Evolutionary conservation across 2,888 invertebrate genomes (phyloP).

Genomic region (Malthinus seriepunctatus): DNA sequence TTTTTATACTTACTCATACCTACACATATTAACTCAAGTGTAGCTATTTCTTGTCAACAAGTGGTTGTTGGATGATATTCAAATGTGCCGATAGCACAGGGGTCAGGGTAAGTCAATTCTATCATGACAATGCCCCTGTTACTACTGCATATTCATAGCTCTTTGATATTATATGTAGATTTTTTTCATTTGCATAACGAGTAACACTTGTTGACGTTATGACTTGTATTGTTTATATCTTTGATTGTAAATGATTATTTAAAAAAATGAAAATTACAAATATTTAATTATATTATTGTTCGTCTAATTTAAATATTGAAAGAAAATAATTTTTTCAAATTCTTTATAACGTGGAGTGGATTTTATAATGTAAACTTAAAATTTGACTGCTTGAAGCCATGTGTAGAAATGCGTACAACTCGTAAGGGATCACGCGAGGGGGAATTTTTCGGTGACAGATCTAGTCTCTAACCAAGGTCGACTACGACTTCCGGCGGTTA

Average conservation of each 20-base stretch:
- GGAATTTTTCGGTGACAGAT: conserved; percentile 32
- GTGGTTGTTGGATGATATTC: conserved; percentile 34
- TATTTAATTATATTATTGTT: neutral
- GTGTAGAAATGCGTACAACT: conserved; percentile 25
- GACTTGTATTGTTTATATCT: conserved; percentile 20
- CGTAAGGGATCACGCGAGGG: conserved; percentile 5
- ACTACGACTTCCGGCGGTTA: conserved; percentile 47
- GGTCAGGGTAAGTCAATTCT: conserved; percentile 49
- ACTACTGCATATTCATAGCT: conserved; percentile 48
- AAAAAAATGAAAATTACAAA: neutral
- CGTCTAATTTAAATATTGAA: neutral
- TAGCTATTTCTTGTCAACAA: conserved; percentile 28
- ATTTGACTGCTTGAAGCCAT: conserved; percentile 14
- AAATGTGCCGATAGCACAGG: conserved; percentile 36
- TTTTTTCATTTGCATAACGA: conserved; percentile 45
- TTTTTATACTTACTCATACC: too few species aligned
- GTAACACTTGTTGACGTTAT: conserved; percentile 46
- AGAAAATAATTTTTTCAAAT: neutral
- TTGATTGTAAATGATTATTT: conserved; percentile 1
- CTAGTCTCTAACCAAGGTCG: conserved; percentile 46
- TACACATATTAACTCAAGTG: conserved; percentile 6
- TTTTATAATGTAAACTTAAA: neutral
- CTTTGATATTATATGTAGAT: conserved; percentile 51
- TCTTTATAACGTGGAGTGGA: neutral
- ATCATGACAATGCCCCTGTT: conserved; percentile 40